These are phyloP conservation scores for Cephalopholis sonnerati DNA, from an alignment of 2,113 vertebrate species.

Conservation along the genomic window DNA sequence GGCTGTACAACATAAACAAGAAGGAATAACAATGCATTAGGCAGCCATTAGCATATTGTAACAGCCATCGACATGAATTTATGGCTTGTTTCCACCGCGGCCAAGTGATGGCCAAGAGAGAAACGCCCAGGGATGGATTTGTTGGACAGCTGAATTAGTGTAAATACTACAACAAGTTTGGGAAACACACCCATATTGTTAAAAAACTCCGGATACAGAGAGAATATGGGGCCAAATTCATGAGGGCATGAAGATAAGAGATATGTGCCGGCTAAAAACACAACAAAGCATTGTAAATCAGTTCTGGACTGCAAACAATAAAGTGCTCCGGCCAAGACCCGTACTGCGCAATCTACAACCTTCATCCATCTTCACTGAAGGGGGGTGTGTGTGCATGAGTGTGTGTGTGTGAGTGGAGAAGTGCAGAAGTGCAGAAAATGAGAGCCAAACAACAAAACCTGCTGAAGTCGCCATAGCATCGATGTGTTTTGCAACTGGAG, in stretches of 20 bases:
- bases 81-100: conserved; percentile 33
- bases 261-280: conserved; percentile 26
- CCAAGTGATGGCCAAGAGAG: conserved; percentile 35
- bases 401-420: neutral
- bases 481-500: conserved; percentile 42
- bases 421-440: neutral
- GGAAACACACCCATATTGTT: conserved; percentile 23
- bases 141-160: conserved; percentile 25
- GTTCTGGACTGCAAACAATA: conserved; percentile 26
- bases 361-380: conserved; percentile 43
- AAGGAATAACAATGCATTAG: conserved; percentile 17
- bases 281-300: conserved; percentile 40
- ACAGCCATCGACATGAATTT: conserved; percentile 10
- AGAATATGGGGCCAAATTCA: neutral
- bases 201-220: conserved; percentile 3
- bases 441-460: conserved; percentile 42
- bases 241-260: neutral
- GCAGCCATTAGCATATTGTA: conserved; percentile 30
- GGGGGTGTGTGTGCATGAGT: neutral
- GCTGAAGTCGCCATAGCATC: conserved; percentile 30
- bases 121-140: conserved; percentile 53
- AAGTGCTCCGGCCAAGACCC: conserved; percentile 43
- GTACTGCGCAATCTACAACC: conserved; percentile 31
- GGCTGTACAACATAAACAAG: conserved; percentile 34
- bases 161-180: conserved; percentile 27